phyloP scores from a whole-genome alignment of 2,113 vertebrate genomes.

The Phylloscopus trochilus region DNA sequence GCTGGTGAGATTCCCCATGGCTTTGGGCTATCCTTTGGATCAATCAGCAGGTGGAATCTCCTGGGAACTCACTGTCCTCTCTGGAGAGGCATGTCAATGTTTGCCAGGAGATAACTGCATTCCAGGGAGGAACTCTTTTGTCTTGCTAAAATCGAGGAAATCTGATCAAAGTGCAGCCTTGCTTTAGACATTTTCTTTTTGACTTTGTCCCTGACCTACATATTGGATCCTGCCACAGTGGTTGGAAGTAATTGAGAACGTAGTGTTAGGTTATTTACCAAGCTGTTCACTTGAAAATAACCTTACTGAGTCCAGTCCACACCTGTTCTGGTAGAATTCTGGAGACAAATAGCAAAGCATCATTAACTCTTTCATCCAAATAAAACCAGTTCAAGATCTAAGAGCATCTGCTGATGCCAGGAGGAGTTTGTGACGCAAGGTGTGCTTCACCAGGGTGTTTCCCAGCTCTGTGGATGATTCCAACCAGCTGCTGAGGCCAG shows the following conservation, averaged over 20 bases:
- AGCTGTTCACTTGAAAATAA: constrained; percentile 63
- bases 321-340: constrained; percentile 29
- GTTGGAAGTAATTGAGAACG: constrained; percentile 44
- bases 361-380: not conserved
- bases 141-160: constrained; percentile 54
- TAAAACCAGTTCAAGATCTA: not conserved
- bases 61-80: not conserved
- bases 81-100: not conserved
- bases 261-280: constrained; percentile 60
- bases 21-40: not conserved
- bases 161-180: constrained; percentile 49
- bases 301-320: constrained; percentile 36
- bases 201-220: constrained; percentile 70
- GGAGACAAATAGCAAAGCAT: not conserved
- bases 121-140: constrained; percentile 53
- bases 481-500: not conserved
- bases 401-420: not conserved
- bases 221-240: constrained; percentile 41
- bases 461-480: not conserved
- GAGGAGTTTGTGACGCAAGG: not conserved
- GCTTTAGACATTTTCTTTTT: constrained; percentile 47
- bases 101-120: constrained; percentile 55
- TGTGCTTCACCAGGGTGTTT: rapidly evolving
- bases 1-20: not conserved
- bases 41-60: not conserved